These are phyloP conservation scores for Ichneumoninae sp. DNA, from an alignment of 2,888 invertebrate species.

Conservation along the genomic window DNA sequence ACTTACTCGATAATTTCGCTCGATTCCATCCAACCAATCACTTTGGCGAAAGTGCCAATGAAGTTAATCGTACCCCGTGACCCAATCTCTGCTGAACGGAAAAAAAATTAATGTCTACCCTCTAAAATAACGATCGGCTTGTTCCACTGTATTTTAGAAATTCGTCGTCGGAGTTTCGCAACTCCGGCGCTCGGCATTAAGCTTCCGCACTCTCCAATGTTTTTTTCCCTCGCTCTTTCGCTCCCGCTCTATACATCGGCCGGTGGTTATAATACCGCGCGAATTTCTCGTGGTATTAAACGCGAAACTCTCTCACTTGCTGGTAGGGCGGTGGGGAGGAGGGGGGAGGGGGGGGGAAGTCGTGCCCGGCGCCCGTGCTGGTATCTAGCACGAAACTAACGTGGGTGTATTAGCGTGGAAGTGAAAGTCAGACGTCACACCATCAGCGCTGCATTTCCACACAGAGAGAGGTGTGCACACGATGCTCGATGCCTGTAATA, in stretches of 20 bases:
- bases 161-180: slow-evolving; percentile 49
- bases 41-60: background rate
- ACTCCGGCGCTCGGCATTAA: slow-evolving; percentile 31
- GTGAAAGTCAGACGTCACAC: slow-evolving; percentile 75
- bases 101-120: background rate
- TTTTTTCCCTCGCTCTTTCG: slow-evolving; percentile 40
- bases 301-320: slow-evolving; percentile 59
- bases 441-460: slow-evolving; percentile 33
- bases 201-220: slow-evolving; percentile 57
- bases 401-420: slow-evolving; percentile 77
- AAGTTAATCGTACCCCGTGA: background rate
- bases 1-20: no score
- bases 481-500: slow-evolving; percentile 31
- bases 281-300: slow-evolving; percentile 68
- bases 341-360: background rate
- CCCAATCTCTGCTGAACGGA: background rate
- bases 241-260: slow-evolving; percentile 16
- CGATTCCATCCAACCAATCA: background rate
- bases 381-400: slow-evolving; percentile 74
- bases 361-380: slow-evolving; percentile 32
- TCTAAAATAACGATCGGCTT: background rate
- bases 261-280: slow-evolving; percentile 52
- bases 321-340: background rate
- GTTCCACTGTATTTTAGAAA: slow-evolving; percentile 46
- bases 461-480: slow-evolving; percentile 24